phyloP scores from a whole-genome alignment of 2,797 vertebrate species.

The Alca torda region DNA sequence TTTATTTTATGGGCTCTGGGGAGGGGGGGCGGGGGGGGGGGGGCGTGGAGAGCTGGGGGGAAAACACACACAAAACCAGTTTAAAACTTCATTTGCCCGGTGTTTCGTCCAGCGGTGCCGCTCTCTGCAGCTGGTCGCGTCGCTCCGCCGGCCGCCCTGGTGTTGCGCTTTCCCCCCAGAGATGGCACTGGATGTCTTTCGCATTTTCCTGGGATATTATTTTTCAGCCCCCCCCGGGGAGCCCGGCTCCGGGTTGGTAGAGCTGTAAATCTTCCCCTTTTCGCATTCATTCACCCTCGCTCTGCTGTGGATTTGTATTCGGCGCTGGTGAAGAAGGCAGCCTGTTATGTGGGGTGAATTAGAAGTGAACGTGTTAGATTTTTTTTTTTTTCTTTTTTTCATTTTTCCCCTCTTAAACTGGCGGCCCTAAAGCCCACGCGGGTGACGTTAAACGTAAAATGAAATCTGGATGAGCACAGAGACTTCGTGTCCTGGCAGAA shows the following conservation, averaged over 20 bases:
- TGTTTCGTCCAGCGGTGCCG: not conserved
- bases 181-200: constrained; percentile 52
- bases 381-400: too few species aligned
- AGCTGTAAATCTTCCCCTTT: not conserved
- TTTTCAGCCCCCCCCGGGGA: not conserved
- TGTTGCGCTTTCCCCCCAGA: constrained; percentile 32
- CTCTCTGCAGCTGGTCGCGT: not conserved
- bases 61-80: not conserved
- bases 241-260: not conserved
- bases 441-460: not conserved
- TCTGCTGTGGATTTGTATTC: not conserved
- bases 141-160: not conserved
- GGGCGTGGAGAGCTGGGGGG: not conserved
- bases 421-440: not conserved
- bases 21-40: too few species aligned
- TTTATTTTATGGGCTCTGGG: not conserved
- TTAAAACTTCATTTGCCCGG: not conserved
- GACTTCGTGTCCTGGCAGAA: not conserved
- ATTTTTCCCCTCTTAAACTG: not conserved
- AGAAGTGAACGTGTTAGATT: not conserved
- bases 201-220: not conserved
- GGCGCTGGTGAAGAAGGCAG: not conserved
- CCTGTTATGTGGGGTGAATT: not conserved
- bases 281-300: not conserved
- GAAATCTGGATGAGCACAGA: not conserved